These are phyloP conservation scores for Macrophya alboannulata DNA, from an alignment of 2,888 invertebrate species.

Conservation along the genomic window DNA sequence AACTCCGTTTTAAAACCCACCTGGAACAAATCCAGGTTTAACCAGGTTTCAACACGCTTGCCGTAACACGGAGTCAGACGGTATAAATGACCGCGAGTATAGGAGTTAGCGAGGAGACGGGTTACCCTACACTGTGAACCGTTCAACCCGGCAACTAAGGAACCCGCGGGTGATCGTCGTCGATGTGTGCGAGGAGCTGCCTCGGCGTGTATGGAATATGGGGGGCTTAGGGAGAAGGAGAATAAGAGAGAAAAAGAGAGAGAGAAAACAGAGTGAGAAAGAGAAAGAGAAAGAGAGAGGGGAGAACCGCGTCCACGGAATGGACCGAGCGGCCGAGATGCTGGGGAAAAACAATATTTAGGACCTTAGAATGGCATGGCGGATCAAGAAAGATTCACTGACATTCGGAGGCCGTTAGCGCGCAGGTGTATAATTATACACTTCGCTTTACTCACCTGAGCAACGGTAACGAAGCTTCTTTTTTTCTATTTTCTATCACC, in stretches of 20 bases:
- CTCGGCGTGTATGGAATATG: constrained; percentile 53
- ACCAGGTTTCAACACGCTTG: not conserved
- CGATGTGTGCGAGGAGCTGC: not conserved
- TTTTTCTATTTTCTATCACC: not conserved
- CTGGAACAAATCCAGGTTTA: constrained; percentile 54
- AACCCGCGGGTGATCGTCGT: constrained; percentile 58
- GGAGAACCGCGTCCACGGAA: constrained; percentile 38
- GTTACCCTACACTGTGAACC: constrained; percentile 44
- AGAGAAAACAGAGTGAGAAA: constrained; percentile 6
- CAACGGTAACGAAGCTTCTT: not conserved
- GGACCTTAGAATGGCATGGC: constrained; percentile 3
- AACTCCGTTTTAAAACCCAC: constrained; percentile 64
- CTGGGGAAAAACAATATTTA: constrained; percentile 7
- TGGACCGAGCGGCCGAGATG: constrained; percentile 20
- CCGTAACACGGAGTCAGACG: not conserved
- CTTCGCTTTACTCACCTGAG: too few species aligned
- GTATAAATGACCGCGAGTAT: constrained; percentile 60
- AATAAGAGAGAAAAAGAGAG: constrained; percentile 52
- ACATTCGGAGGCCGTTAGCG: not conserved
- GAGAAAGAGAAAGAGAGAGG: not conserved
- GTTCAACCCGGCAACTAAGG: constrained; percentile 58
- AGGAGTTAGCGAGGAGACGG: constrained; percentile 71
- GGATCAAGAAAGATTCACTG: not conserved
- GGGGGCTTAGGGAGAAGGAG: constrained; percentile 34
- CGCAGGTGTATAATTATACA: constrained; percentile 33